Evolutionary conservation across 2,797 vertebrate species (phyloP), one percentile per base, ranked within the genome.

Genomic region (Nyctibius grandis): DNA sequence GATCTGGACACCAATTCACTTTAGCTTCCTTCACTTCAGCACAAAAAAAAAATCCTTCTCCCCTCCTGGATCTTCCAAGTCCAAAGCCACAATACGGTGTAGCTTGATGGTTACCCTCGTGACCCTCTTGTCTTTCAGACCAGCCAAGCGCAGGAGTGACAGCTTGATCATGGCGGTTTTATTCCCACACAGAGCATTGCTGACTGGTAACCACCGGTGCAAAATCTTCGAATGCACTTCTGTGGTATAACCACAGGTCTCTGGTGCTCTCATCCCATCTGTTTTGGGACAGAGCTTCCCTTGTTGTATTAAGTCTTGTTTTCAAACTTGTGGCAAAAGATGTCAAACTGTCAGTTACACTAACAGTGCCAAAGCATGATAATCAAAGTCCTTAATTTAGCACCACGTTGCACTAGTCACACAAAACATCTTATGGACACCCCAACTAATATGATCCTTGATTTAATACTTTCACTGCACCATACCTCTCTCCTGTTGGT

Each of bases 401-500:
- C 76, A 64, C n/a, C 19, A 36, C 0, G 4, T 7, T 72, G 53
- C 78, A 34, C 53, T 31, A 64, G 36, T 44, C 36, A 70, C 19
- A 29, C 65, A 79, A 38, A 64, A 48, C 38, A 18, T 15, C 60
- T 38, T 38, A 45, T 0, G 9, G 80, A 59, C 50, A 63, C 6
- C 34, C 33, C 59, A 54, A 4, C 28, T 31, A 42, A 74, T 7
- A 26, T 0, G 9, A 65, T 6, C n/a, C 2, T 9, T 14, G 61
- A 22, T 38, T 84, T 31, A 85, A 65, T 42, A 14, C 56, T 47
- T 59, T 14, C n/a, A 18, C 18, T 51, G 76, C 48, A 64, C 51
- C 72, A 12, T 89, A 99, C 99, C 99, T 99, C 98, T 97, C 98
- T 98, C 94, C 98, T 98, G 96, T 95, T 98, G 88, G 96, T 98